Conservation (phyloP, 2,797 vertebrate species). For the Darevskia mixta region DNA sequence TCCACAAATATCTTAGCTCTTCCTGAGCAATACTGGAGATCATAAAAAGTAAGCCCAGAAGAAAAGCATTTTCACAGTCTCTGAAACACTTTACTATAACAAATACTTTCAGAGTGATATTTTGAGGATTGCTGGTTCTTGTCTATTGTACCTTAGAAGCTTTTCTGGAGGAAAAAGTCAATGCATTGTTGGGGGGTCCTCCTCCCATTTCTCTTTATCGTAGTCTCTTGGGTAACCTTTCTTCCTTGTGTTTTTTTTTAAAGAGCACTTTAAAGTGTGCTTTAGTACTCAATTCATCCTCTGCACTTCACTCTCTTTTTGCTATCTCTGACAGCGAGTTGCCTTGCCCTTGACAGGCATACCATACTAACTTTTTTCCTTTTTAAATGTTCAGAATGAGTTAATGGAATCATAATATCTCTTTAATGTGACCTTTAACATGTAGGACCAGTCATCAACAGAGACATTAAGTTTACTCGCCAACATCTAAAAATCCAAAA, state of each 20-base stretch:
- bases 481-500: background rate
- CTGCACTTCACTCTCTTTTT: slow-evolving; percentile 24
- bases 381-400: slow-evolving; percentile 25
- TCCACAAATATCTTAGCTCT: slow-evolving; percentile 27
- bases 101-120: slow-evolving; percentile 37
- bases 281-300: slow-evolving; percentile 43
- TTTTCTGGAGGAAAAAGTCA: slow-evolving; percentile 40
- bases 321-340: slow-evolving; percentile 10
- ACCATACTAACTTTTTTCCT: slow-evolving; percentile 3
- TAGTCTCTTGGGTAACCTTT: slow-evolving; percentile 47
- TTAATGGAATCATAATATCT: slow-evolving; percentile 5
- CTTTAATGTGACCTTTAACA: background rate
- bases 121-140: slow-evolving; percentile 45
- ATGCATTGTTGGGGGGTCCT: slow-evolving; percentile 36
- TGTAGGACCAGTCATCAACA: rapidly evolving
- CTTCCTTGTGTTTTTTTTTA: background rate
- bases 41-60: slow-evolving; percentile 42
- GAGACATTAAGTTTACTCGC: background rate
- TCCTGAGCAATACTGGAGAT: slow-evolving; percentile 26
- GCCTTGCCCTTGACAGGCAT: slow-evolving; percentile 22
- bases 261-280: slow-evolving; percentile 23
- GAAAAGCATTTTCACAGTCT: slow-evolving; percentile 33
- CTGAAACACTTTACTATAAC: slow-evolving; percentile 40
- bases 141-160: slow-evolving; percentile 37
- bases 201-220: slow-evolving; percentile 43